These are phyloP conservation scores for Haplochromis burtoni DNA, from an alignment of 2,113 vertebrate genomes.

Conservation along the genomic window DNA sequence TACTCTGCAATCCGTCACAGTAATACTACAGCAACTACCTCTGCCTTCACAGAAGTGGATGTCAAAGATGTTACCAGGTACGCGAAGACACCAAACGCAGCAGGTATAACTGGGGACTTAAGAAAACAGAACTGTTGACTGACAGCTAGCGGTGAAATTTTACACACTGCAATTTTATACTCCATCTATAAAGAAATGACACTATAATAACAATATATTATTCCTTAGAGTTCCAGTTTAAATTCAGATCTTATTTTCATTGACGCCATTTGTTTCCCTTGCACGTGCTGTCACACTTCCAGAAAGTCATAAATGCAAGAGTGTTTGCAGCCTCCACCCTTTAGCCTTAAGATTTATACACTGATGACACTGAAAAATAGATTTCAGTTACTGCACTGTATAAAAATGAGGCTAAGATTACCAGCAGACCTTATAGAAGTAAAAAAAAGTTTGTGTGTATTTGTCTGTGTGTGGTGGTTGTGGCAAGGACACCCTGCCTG, in stretches of 20 bases:
- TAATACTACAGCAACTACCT: not conserved
- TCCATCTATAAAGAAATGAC: not conserved
- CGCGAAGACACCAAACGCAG: rapidly evolving
- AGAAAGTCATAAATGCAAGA: not conserved
- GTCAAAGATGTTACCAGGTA: not conserved
- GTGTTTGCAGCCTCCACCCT: not conserved
- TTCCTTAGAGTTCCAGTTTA: not conserved
- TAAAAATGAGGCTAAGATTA: not conserved
- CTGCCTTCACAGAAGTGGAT: not conserved
- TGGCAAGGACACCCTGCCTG: not conserved
- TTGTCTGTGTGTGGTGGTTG: conserved; percentile 2
- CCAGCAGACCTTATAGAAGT: not conserved
- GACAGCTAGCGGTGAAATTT: not conserved
- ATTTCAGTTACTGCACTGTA: not conserved
- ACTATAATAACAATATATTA: not conserved
- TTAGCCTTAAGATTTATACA: not conserved
- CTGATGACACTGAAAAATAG: not conserved
- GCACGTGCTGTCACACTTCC: not conserved
- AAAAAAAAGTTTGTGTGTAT: not conserved
- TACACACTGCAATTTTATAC: not conserved
- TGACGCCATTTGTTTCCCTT: not conserved
- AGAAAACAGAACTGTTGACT: not conserved
- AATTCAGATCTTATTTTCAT: not conserved
- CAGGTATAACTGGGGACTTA: not conserved
- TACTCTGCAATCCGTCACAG: not conserved